phyloP scores from a whole-genome alignment of 2,113 vertebrate species.

The Rattus rattus region DNA sequence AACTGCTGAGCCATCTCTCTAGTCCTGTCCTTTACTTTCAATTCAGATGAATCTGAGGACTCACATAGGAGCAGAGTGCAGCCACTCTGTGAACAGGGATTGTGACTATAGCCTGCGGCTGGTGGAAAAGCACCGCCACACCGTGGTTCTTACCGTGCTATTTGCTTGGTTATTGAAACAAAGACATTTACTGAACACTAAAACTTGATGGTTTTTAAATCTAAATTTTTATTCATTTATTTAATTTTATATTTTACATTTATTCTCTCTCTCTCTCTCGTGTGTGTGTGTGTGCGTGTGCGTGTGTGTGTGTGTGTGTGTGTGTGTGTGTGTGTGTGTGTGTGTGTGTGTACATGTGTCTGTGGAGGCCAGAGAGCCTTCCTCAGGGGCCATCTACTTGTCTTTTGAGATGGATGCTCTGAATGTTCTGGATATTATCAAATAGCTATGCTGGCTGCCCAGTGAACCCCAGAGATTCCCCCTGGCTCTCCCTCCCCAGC shows the following conservation, averaged over 20 bases:
- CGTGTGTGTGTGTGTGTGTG: no score
- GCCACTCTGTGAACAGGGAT: neutral
- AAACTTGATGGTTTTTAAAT: neutral
- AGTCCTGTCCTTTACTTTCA: neutral
- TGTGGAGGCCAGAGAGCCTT: no score
- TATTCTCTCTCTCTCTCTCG: neutral
- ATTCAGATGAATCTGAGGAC: neutral
- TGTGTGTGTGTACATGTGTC: no score
- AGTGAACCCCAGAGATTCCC: no score
- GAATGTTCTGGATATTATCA: no score
- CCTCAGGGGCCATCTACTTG: no score
- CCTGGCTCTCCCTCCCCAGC: no score
- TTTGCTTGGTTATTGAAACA: neutral
- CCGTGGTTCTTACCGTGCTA: neutral
- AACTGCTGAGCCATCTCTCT: no score
- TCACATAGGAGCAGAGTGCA: neutral
- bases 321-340: neutral
- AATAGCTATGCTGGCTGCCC: no score
- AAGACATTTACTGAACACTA: neutral
- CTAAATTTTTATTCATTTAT: neutral
- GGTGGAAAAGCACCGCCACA: neutral
- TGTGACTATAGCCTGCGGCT: neutral
- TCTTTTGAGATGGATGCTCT: no score
- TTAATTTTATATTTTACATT: neutral
- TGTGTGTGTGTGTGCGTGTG: neutral